These are phyloP conservation scores for Drosophila planitibia DNA, from an alignment of 2,888 invertebrate genomes.

Conservation along the genomic window DNA sequence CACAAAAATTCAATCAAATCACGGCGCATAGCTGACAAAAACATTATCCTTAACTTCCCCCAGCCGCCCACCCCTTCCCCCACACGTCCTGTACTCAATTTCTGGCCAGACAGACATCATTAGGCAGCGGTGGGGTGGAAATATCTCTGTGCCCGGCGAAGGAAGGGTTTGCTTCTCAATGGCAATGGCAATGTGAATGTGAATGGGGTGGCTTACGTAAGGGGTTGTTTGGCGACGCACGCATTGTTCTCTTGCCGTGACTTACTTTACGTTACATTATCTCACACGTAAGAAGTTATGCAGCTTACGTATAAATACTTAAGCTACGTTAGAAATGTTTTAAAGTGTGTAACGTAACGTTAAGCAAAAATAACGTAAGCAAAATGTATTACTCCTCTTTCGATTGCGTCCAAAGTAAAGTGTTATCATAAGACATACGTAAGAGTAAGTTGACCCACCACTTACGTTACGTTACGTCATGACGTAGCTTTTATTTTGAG, in stretches of 20 bases:
- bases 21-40: constrained; percentile 63
- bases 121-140: constrained; percentile 34
- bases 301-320: not conserved
- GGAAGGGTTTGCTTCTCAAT: not conserved
- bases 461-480: not conserved
- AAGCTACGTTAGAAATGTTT: too few relatives aligned
- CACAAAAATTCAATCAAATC: constrained; percentile 80
- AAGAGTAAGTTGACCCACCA: not conserved
- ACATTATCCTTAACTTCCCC: constrained; percentile 41
- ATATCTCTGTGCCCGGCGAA: constrained; percentile 6
- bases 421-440: not conserved
- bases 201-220: constrained; percentile 14
- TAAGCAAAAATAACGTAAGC: not conserved
- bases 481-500: not conserved
- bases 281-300: not conserved
- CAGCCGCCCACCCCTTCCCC: not conserved
- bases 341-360: not conserved
- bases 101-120: constrained; percentile 48
- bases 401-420: not conserved
- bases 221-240: not conserved
- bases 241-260: not conserved
- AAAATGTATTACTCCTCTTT: fast-evolving
- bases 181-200: not conserved
- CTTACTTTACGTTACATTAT: not conserved
- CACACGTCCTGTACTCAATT: constrained; percentile 12